Percentiles rank a stretch among this genome's conserved stretches.
Evolutionary conservation across 2,888 invertebrate genomes (phyloP).

Genomic region (Anagyrus pseudococci): DNA sequence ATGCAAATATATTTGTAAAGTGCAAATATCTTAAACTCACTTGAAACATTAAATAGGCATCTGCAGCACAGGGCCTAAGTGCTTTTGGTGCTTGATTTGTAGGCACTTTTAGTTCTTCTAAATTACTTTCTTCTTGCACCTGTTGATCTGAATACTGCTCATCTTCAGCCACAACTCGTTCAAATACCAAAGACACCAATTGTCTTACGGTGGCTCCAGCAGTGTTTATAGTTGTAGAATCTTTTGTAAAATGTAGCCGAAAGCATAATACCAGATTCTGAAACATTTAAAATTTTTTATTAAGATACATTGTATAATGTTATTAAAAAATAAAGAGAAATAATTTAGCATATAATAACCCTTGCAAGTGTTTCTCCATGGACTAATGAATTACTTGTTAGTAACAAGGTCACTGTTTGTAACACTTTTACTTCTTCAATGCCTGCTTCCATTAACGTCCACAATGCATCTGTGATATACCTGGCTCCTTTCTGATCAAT

Average conservation of each 20-base stretch:
- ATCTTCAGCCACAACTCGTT: slow-evolving; percentile 80
- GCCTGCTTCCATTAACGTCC: slow-evolving; percentile 92
- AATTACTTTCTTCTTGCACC: slow-evolving; percentile 66
- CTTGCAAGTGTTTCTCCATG: slow-evolving; percentile 94
- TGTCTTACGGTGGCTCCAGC: slow-evolving; percentile 98
- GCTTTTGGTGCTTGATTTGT: slow-evolving; percentile 82
- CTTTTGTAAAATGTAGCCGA: slow-evolving; percentile 93
- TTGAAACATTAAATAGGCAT: slow-evolving; percentile 94
- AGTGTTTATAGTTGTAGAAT: slow-evolving; percentile 94
- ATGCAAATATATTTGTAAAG: neutral
- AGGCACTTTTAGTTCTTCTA: slow-evolving; percentile 81
- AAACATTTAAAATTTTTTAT: slow-evolving; percentile 44
- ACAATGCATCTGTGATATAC: slow-evolving; percentile 91
- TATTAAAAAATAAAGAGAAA: slow-evolving; percentile 2
- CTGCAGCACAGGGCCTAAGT: slow-evolving; percentile 85
- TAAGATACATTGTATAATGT: neutral
- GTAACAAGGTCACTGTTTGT: slow-evolving; percentile 91
- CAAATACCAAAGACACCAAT: slow-evolving; percentile 90
- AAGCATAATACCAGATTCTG: slow-evolving; percentile 95
- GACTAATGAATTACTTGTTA: slow-evolving; percentile 95
- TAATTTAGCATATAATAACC: slow-evolving; percentile 63
- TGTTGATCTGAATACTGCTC: slow-evolving; percentile 62
- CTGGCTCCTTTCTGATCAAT: slow-evolving; percentile 91
- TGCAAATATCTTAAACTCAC: slow-evolving; percentile 61
- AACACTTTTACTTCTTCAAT: slow-evolving; percentile 95